Evolutionary conservation across 2,888 invertebrate genomes (phyloP).

Genomic region (Meganola albula): DNA sequence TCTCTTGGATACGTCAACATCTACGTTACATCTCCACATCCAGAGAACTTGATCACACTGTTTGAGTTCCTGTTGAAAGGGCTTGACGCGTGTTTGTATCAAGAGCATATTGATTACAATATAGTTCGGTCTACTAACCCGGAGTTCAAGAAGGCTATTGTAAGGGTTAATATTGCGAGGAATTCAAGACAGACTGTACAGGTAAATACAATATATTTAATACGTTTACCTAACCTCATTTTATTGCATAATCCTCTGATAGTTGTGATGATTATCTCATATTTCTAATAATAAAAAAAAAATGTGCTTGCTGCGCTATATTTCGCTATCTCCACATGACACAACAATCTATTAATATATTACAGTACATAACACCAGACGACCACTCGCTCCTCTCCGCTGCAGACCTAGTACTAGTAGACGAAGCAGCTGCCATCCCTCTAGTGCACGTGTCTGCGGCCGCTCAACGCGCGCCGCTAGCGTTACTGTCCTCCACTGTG

Average conservation of each 20-base stretch:
- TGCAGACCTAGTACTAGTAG: constrained; percentile 96
- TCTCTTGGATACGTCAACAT: constrained; percentile 94
- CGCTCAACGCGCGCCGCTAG: constrained; percentile 93
- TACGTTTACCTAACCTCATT: no score
- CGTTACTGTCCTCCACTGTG: constrained; percentile 97
- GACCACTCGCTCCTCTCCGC: constrained; percentile 93
- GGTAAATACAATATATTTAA: no score
- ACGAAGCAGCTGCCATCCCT: constrained; percentile 99
- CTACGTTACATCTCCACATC: constrained; percentile 98
- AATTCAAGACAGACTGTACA: constrained; percentile 96
- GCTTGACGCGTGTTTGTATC: constrained; percentile 94
- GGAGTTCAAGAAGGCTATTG: constrained; percentile 97
- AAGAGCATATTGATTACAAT: constrained; percentile 97
- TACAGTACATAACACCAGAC: constrained; percentile 94
- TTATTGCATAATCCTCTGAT: no score
- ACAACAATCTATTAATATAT: no score
- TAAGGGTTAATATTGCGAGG: constrained; percentile 93
- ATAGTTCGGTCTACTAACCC: constrained; percentile 96
- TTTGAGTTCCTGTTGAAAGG: constrained; percentile 97
- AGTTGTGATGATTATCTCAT: no score
- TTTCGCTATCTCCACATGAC: no score
- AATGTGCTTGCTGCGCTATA: no score
- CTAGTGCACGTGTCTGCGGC: constrained; percentile 92
- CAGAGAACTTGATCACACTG: constrained; percentile 97
- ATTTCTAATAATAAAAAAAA: no score